phyloP scores from a whole-genome alignment of 2,888 invertebrate genomes.

The Dicyrtoma fusca region DNA sequence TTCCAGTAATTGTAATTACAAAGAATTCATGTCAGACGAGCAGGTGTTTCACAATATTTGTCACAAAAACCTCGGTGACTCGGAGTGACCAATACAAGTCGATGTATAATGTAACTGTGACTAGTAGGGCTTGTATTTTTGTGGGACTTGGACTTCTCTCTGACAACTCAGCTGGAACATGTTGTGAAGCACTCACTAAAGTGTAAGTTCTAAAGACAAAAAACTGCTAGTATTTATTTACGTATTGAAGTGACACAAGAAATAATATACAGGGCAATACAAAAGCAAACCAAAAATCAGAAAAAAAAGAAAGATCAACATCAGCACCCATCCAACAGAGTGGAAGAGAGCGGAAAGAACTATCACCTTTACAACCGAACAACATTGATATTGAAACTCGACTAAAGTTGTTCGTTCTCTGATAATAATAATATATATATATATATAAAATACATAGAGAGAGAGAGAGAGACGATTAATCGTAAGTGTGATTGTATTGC shows the following conservation, averaged over 20 bases:
- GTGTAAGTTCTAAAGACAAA: not conserved
- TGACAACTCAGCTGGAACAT: too few relatives aligned
- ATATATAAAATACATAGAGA: too few relatives aligned
- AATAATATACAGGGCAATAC: too few relatives aligned
- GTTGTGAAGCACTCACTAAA: too few relatives aligned
- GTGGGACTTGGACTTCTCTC: too few relatives aligned
- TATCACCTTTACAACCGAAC: not conserved
- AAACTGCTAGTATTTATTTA: too few relatives aligned
- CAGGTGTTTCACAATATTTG: slow-evolving; percentile 5
- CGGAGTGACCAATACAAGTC: not conserved
- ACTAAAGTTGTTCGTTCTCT: slow-evolving; percentile 7
- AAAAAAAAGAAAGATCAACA: not conserved
- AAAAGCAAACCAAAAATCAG: too few relatives aligned
- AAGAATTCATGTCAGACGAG: not conserved
- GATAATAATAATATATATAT: too few relatives aligned
- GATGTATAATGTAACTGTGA: too few relatives aligned
- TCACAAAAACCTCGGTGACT: not conserved
- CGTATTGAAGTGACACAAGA: too few relatives aligned
- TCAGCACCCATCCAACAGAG: not conserved
- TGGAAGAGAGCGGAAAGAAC: not conserved
- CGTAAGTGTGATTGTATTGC: slow-evolving; percentile 15
- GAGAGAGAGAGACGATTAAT: slow-evolving; percentile 16
- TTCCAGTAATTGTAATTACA: too few relatives aligned
- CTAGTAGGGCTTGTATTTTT: too few relatives aligned
- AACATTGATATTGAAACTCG: slow-evolving; percentile 31